phyloP scores from a whole-genome alignment of 1,140 invertebrate genomes.

The Papilio polyxenes region DNA sequence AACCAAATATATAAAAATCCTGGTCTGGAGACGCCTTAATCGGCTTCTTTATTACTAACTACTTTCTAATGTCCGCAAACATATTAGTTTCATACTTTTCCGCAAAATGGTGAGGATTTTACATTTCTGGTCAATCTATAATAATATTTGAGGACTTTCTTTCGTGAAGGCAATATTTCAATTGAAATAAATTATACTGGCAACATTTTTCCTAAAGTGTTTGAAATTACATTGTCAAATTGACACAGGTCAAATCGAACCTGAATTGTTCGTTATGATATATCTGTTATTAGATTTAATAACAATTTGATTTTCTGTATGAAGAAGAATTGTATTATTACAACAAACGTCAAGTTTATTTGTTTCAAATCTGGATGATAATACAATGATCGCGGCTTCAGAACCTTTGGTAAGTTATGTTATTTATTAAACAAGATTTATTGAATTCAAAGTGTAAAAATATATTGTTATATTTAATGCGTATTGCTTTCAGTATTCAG shows the following conservation, averaged over 20 bases:
- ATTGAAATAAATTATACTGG: background rate
- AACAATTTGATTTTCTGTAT: constrained; percentile 24
- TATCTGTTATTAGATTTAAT: constrained; percentile 11
- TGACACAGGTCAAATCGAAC: background rate
- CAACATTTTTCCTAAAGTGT: background rate
- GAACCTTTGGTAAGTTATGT: constrained; percentile 86
- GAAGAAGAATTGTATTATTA: constrained; percentile 44
- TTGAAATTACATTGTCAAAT: background rate
- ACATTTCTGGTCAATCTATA: no score
- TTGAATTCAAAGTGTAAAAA: background rate
- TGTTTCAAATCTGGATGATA: constrained; percentile 88
- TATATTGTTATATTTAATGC: background rate
- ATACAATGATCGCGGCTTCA: constrained; percentile 89
- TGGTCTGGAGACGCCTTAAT: no score
- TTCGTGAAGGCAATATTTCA: background rate
- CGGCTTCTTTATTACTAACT: no score
- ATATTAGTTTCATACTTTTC: no score
- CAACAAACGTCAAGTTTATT: constrained; percentile 42
- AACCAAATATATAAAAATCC: no score
- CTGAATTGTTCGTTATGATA: constrained; percentile 13
- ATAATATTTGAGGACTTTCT: background rate
- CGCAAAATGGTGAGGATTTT: no score
- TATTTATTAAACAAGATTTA: background rate
- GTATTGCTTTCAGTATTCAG: background rate
- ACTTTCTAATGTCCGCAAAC: no score